These are phyloP conservation scores for Candidula unifasciata DNA, from an alignment of 2,888 invertebrate genomes.

Conservation along the genomic window DNA sequence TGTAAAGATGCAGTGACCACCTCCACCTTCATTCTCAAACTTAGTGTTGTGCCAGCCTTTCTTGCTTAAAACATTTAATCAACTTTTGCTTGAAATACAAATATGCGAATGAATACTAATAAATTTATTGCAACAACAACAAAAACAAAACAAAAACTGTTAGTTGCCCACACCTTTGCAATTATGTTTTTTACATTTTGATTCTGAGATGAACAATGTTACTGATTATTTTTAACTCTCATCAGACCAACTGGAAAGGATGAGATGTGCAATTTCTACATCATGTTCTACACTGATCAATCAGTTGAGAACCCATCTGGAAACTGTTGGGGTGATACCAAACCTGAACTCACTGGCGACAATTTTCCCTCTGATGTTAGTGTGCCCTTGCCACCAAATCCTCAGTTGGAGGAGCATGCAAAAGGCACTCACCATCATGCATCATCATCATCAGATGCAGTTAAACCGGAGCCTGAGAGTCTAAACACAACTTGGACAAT, in stretches of 20 bases:
- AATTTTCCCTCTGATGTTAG: conserved; percentile 77
- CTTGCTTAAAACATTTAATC: too few species aligned
- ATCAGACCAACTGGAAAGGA: conserved; percentile 73
- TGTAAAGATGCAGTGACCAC: too few species aligned
- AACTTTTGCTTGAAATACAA: too few species aligned
- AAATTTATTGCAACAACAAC: too few species aligned
- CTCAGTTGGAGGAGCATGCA: conserved; percentile 72
- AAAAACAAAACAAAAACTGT: too few species aligned
- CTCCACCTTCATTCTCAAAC: too few species aligned
- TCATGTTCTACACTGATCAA: conserved; percentile 77
- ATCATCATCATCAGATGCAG: neutral
- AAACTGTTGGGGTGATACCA: conserved; percentile 64
- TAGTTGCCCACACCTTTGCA: too few species aligned
- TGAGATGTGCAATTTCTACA: conserved; percentile 79
- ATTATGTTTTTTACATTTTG: too few species aligned
- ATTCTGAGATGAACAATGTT: too few species aligned
- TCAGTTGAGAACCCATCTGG: conserved; percentile 55
- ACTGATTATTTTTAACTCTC: neutral
- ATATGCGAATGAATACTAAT: too few species aligned
- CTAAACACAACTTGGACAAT: neutral
- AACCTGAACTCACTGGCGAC: conserved; percentile 61
- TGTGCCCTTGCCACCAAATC: conserved; percentile 79
- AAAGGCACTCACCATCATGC: conserved; percentile 62
- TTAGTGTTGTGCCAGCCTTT: too few species aligned
- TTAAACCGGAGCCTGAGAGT: neutral